Percentiles rank a stretch among this genome's conserved stretches.
These are phyloP conservation scores for Phoebastria nigripes DNA, from an alignment of 2,797 vertebrate genomes.

Conservation along the genomic window DNA sequence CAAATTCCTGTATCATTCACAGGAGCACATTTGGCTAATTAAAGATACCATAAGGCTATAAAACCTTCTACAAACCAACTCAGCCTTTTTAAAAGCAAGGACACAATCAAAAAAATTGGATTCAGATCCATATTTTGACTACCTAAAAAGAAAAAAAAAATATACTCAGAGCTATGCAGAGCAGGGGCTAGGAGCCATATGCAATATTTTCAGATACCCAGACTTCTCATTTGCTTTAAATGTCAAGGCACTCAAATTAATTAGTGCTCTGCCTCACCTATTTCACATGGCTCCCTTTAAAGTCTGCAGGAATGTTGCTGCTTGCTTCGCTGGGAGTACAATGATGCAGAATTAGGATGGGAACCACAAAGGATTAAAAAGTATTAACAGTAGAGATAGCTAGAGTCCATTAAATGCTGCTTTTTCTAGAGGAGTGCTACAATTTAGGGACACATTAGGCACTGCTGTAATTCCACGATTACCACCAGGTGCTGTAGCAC, in stretches of 20 bases:
- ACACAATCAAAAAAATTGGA: not conserved
- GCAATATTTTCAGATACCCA: not conserved
- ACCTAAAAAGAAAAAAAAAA: not conserved
- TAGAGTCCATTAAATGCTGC: not conserved
- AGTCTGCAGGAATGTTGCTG: not conserved
- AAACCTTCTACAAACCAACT: not conserved
- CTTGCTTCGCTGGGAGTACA: not conserved
- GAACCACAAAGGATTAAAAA: not conserved
- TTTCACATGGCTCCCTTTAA: not conserved
- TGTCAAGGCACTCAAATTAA: slow-evolving; percentile 5
- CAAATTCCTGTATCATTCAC: not conserved
- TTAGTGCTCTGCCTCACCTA: slow-evolving; percentile 2
- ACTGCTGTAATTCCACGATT: not conserved
- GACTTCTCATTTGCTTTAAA: not conserved
- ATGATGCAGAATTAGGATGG: not conserved
- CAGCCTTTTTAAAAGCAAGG: not conserved
- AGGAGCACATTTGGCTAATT: not conserved
- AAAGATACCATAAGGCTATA: not conserved
- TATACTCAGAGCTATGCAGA: not conserved
- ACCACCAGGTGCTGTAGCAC: not conserved
- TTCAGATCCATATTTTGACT: not conserved
- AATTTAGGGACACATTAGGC: not conserved
- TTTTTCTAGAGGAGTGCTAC: not conserved
- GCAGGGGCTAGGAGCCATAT: not conserved
- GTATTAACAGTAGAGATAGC: not conserved